These are phyloP conservation scores for Lethrus apterus DNA, from an alignment of 1,140 invertebrate species.

Conservation along the genomic window DNA sequence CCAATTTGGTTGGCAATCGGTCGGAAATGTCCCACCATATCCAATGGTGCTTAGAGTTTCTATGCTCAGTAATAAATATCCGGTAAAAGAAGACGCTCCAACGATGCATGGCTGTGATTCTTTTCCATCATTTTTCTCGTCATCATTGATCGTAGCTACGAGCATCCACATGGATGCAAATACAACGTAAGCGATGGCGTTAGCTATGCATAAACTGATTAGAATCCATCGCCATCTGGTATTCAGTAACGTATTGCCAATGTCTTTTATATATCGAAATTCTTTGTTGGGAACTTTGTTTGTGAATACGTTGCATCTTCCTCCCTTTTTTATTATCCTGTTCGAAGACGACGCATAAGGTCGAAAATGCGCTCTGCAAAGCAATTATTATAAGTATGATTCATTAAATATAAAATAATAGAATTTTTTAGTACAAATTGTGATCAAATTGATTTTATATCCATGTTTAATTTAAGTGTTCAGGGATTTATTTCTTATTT, in stretches of 20 bases:
- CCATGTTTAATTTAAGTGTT: too few relatives aligned
- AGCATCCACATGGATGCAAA: conserved; percentile 31
- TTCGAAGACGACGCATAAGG: conserved; percentile 6
- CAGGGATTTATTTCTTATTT: too few relatives aligned
- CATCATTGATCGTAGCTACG: conserved; percentile 27
- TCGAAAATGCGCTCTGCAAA: background rate
- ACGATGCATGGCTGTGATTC: conserved; percentile 15
- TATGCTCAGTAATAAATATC: conserved; percentile 32
- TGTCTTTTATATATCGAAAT: conserved; percentile 49
- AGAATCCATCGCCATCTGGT: conserved; percentile 54
- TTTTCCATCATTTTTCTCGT: conserved; percentile 19
- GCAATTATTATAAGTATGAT: background rate
- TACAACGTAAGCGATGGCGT: conserved; percentile 26
- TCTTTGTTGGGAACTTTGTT: conserved; percentile 25
- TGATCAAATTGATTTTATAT: too few relatives aligned
- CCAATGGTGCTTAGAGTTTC: conserved; percentile 33
- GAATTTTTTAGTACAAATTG: too few relatives aligned
- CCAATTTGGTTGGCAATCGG: conserved; percentile 30
- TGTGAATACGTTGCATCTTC: conserved; percentile 25
- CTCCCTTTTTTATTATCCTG: conserved; percentile 28
- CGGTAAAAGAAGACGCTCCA: conserved; percentile 16
- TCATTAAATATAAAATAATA: too few relatives aligned
- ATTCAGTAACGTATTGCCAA: conserved; percentile 54
- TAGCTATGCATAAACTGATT: conserved; percentile 41
- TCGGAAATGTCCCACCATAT: conserved; percentile 30